Evolutionary conservation across 1,140 invertebrate species (phyloP).

Genomic region (Eurosta solidaginis): DNA sequence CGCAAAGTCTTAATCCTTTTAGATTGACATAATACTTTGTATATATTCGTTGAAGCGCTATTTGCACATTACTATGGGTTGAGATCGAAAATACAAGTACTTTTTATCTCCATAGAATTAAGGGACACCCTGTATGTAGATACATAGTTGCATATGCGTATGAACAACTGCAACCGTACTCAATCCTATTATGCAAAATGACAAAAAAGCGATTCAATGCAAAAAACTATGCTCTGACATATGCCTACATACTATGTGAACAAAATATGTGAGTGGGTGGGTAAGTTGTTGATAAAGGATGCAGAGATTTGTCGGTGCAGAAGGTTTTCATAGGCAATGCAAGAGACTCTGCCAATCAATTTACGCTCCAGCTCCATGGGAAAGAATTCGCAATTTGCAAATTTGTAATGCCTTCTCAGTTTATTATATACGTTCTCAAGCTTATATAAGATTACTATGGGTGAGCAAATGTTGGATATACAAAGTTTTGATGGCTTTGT

Average conservation of each 20-base stretch:
- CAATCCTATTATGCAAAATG: neutral
- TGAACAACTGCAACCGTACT: neutral
- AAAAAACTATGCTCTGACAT: neutral
- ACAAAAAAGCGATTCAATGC: neutral
- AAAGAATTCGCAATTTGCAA: neutral
- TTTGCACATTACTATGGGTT: no score
- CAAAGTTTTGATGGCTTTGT: neutral
- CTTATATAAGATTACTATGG: conserved; percentile 8
- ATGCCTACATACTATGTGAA: no score
- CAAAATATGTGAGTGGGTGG: conserved; percentile 11
- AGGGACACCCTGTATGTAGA: no score
- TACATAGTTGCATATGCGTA: neutral
- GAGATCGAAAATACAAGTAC: no score
- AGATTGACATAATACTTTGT: no score
- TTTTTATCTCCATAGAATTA: no score
- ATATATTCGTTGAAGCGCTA: no score
- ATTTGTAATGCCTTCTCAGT: neutral
- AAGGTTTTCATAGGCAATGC: neutral
- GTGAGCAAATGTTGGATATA: conserved; percentile 21
- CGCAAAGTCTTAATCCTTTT: no score
- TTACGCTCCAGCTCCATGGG: conserved; percentile 4
- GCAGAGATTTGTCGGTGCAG: neutral
- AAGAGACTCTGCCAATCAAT: neutral
- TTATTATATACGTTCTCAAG: neutral
- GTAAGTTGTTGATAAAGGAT: neutral